Conservation (phyloP, 2,888 invertebrate species). For the Thereva unica region DNA sequence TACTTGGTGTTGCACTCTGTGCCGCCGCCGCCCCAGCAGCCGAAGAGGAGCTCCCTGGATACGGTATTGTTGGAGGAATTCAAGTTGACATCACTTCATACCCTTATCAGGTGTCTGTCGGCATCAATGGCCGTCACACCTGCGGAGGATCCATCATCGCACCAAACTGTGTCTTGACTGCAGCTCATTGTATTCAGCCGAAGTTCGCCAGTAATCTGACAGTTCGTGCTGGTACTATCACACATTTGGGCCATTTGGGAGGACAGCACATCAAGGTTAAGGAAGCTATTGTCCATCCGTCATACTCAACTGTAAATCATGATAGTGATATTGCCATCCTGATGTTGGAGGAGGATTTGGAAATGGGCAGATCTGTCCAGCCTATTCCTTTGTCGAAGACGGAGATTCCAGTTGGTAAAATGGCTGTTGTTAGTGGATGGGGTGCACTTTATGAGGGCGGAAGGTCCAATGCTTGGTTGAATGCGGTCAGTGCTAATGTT, state of each 20-base stretch:
- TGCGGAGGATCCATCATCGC: constrained; percentile 62
- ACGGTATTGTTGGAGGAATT: constrained; percentile 40
- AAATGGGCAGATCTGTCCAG: constrained; percentile 53
- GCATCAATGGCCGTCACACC: constrained; percentile 53
- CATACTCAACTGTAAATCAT: constrained; percentile 48
- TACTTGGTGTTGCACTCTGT: no score
- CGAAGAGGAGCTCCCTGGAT: no score
- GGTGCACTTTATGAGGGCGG: constrained; percentile 43
- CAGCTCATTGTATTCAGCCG: constrained; percentile 61
- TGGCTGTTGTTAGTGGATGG: constrained; percentile 38
- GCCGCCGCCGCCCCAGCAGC: no score
- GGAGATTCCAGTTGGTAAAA: constrained; percentile 35
- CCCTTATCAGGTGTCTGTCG: constrained; percentile 39
- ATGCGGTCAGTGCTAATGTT: constrained; percentile 59
- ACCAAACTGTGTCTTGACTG: constrained; percentile 58
- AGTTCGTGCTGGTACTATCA: constrained; percentile 59
- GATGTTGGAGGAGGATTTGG: constrained; percentile 57
- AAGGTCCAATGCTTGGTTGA: constrained; percentile 49
- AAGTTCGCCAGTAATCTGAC: constrained; percentile 46
- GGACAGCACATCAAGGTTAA: neutral
- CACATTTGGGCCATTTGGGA: constrained; percentile 31
- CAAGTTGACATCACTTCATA: constrained; percentile 29
- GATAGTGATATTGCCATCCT: constrained; percentile 62
- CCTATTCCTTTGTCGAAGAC: constrained; percentile 49
- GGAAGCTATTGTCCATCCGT: neutral